Percentiles rank a stretch among this genome's conserved stretches.
Conservation (phyloP, 1,140 invertebrate genomes). For the Drosophila fuyamai region DNA sequence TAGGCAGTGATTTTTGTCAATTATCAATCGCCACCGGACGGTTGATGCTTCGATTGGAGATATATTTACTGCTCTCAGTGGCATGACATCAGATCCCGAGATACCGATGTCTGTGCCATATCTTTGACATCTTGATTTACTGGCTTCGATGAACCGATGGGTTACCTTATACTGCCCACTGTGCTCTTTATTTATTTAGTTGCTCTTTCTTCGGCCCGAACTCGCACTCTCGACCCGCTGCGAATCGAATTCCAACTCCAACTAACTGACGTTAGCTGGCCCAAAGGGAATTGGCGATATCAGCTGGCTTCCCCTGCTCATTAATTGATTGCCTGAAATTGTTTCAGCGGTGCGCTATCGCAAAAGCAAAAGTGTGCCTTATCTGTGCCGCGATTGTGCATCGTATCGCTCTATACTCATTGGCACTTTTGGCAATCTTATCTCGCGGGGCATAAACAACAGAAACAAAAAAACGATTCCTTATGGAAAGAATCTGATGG, state of each 20-base stretch:
- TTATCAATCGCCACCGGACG: constrained; percentile 4
- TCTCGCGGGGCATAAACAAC: constrained; percentile 15
- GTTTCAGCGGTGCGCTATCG: constrained; percentile 41
- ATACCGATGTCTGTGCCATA: constrained; percentile 31
- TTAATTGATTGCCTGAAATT: constrained; percentile 79
- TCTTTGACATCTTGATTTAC: constrained; percentile 66
- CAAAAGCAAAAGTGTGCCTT: constrained; percentile 64
- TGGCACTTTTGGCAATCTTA: constrained; percentile 54
- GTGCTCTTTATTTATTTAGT: constrained; percentile 20
- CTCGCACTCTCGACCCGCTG: constrained; percentile 66
- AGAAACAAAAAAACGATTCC: constrained; percentile 21
- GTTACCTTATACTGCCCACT: constrained; percentile 37
- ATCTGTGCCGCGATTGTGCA: constrained; percentile 48
- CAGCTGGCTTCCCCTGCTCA: constrained; percentile 47
- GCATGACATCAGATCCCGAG: constrained; percentile 65
- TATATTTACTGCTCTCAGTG: constrained; percentile 25
- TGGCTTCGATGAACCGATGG: constrained; percentile 4
- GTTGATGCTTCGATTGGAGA: constrained; percentile 8
- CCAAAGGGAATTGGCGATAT: constrained; percentile 50
- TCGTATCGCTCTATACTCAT: constrained; percentile 43
- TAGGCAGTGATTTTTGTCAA: constrained; percentile 44
- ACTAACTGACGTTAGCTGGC: constrained; percentile 61
- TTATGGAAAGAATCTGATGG: not conserved
- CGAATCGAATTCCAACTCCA: constrained; percentile 72
- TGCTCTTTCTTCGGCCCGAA: constrained; percentile 24